Conservation (phyloP, 2,113 vertebrate genomes). For the Microtus pennsylvanicus region DNA sequence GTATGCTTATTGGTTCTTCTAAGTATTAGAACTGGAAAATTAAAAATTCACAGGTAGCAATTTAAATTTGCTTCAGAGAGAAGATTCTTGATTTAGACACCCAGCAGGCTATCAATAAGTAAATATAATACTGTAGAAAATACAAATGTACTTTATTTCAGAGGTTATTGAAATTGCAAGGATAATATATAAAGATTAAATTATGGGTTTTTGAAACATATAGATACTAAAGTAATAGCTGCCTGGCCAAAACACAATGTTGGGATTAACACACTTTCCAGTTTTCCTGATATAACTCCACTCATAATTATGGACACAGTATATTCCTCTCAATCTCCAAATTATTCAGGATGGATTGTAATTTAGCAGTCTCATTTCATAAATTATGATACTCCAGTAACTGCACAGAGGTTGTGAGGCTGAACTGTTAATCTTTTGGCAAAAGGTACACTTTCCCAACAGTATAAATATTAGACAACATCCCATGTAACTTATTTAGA, state of each 20-base stretch:
- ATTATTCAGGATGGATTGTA: neutral
- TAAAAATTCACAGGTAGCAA: conserved; percentile 79
- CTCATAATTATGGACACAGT: neutral
- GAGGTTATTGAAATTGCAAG: neutral
- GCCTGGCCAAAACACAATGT: neutral
- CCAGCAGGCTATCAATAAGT: conserved; percentile 44
- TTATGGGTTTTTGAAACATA: conserved; percentile 16
- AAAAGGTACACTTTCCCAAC: neutral
- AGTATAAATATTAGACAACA: neutral
- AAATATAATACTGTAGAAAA: conserved; percentile 63
- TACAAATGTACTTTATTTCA: conserved; percentile 40
- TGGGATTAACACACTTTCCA: neutral
- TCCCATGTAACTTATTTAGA: neutral
- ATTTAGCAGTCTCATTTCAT: neutral
- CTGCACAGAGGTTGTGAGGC: neutral
- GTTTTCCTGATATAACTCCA: neutral
- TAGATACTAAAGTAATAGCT: neutral
- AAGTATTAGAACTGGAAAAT: conserved; percentile 74
- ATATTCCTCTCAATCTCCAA: neutral
- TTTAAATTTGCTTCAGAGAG: conserved; percentile 76
- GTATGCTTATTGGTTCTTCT: conserved; percentile 70
- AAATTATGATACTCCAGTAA: neutral
- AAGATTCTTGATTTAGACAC: conserved; percentile 76
- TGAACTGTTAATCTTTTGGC: neutral
- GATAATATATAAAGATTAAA: conserved; percentile 17